A percentile compares a stretch with the other conserved stretches of the same genome.
phyloP scores from a whole-genome alignment of 1,140 invertebrate species.

The Rhynchophorus ferrugineus region DNA sequence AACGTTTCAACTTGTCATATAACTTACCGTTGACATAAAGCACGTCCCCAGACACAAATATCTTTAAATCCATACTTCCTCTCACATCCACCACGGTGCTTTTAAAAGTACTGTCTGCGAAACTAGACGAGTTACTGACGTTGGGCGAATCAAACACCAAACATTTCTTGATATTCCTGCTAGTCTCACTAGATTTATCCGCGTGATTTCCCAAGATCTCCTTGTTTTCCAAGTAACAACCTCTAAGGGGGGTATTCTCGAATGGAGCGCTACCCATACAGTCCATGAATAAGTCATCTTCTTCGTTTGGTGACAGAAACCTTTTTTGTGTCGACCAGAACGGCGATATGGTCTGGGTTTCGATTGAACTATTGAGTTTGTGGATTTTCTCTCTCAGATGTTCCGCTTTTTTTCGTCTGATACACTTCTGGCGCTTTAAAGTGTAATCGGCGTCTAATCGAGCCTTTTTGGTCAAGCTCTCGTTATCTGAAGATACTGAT shows the following conservation, averaged over 20 bases:
- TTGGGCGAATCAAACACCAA: slow-evolving; percentile 30
- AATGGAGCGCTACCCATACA: background rate
- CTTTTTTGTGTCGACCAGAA: slow-evolving; percentile 19
- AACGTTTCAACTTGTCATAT: too few relatives aligned
- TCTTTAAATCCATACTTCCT: slow-evolving; percentile 30
- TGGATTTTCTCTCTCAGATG: slow-evolving; percentile 21
- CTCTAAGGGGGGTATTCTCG: slow-evolving; percentile 7
- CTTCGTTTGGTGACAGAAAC: slow-evolving; percentile 5
- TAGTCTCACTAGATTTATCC: slow-evolving; percentile 14
- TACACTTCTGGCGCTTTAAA: slow-evolving; percentile 36
- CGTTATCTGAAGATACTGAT: slow-evolving; percentile 11
- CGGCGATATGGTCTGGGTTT: slow-evolving; percentile 12
- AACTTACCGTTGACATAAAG: slow-evolving; percentile 34
- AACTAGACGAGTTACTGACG: slow-evolving; percentile 14
- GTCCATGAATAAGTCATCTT: slow-evolving; percentile 5
- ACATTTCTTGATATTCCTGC: slow-evolving; percentile 28
- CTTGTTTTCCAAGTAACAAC: slow-evolving; percentile 20
- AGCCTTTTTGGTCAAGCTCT: slow-evolving; percentile 11
- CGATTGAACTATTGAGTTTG: slow-evolving; percentile 12
- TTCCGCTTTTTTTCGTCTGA: slow-evolving; percentile 26
- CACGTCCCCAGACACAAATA: slow-evolving; percentile 18
- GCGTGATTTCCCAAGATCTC: slow-evolving; percentile 9
- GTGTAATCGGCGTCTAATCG: slow-evolving; percentile 25
- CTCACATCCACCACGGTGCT: slow-evolving; percentile 19
- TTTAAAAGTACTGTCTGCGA: slow-evolving; percentile 25